Evolutionary conservation across 2,113 vertebrate genomes (phyloP), one percentile per base, ranked within the genome.

Genomic region (Mugil cephalus): DNA sequence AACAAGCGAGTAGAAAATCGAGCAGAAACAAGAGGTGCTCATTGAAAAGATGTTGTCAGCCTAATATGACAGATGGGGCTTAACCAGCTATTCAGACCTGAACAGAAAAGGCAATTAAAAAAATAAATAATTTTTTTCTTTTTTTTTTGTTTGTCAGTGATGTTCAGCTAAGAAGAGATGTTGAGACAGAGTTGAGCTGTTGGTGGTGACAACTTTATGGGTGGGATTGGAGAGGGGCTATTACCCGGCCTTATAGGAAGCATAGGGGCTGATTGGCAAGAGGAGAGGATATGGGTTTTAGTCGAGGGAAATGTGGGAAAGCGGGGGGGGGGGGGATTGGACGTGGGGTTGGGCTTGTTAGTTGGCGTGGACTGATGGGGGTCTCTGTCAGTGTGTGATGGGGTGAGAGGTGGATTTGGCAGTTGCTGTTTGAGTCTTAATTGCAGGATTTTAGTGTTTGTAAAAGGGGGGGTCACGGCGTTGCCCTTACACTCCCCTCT

Each of bases 341-440:
- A 88, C 82, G 69, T 78, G 80, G 66, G 79, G 67, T 30, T 71
- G 73, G 62, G 77, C 77, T 87, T 90, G 85, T 87, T 83, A 79
- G 88, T 80, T 86, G 75, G 68, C 52, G 60, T 82, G 80, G 78
- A 82, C 82, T 87, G 73, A 59, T 73, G 84, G 60, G 71, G 51
- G 73, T 59, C 56, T 75, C 69, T 81, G 56, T 64, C 67, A 56
- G 53, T 85, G 60, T 79, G 35, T 60, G 75, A 64, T 69, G 62
- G 52, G 62, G 61, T 69, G 58, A 48, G 75, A 67, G 65, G 64
- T 69, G 59, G 78, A 79, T 84, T 94, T 94, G 93, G 95, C 94
- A 92, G 92, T 96, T 96, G 93, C 78, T 90, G 81, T 92, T 94
- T 93, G 90, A 90, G 84, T 88, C 87, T 90, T 92, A 91, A 92